phyloP scores from a whole-genome alignment of 1,140 invertebrate species.

The Philopotamus ludificatus region DNA sequence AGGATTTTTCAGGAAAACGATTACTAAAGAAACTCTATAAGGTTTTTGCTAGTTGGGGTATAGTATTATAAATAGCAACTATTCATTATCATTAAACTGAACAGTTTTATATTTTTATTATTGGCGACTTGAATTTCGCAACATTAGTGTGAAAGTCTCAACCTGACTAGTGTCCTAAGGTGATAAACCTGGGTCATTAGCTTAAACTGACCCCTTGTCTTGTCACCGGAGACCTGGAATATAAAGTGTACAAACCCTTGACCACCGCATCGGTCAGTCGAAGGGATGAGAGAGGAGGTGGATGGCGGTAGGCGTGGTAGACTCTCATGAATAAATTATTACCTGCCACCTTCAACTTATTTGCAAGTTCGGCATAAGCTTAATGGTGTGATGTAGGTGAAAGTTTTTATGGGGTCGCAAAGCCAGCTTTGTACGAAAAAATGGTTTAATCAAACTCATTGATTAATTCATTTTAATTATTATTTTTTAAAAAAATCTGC shows the following conservation, averaged over 20 bases:
- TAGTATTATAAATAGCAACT: not conserved
- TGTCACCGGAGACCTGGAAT: conserved; percentile 1
- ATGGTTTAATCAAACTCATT: too few relatives aligned
- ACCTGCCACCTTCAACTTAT: conserved; percentile 5
- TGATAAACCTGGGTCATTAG: conserved; percentile 10
- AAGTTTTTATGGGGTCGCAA: too few relatives aligned
- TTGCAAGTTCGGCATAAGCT: conserved; percentile 8
- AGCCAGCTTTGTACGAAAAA: too few relatives aligned
- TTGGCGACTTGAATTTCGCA: too few relatives aligned
- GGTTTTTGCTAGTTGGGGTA: not conserved
- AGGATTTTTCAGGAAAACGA: not conserved
- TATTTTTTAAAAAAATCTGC: too few relatives aligned
- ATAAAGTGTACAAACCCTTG: not conserved
- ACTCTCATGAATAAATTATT: conserved; percentile 11
- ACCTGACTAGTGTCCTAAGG: conserved; percentile 3
- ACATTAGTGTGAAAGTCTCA: not conserved
- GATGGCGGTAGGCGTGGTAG: not conserved
- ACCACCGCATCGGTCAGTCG: not conserved
- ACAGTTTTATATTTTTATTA: too few relatives aligned
- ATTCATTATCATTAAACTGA: not conserved
- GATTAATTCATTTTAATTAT: too few relatives aligned
- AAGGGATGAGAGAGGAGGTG: not conserved
- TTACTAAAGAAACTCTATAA: not conserved
- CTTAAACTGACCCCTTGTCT: conserved; percentile 4
- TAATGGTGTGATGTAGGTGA: not conserved